These are phyloP conservation scores for Porites evermanni DNA, from an alignment of 92 coral and sea anemone species.

Conservation along the genomic window DNA sequence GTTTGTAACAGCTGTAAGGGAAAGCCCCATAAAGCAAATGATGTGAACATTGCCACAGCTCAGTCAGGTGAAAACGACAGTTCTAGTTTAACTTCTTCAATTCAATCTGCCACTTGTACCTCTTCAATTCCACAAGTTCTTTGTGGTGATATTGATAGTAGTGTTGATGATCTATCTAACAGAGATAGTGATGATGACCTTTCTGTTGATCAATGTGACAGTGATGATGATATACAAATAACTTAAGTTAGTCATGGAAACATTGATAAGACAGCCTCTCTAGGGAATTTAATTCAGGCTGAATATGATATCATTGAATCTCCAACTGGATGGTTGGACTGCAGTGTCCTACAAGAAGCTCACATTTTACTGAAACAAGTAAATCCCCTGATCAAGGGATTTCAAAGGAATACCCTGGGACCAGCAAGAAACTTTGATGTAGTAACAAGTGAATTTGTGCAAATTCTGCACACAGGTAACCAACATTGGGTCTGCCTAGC, in stretches of 20 bases:
- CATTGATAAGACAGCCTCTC: constrained; percentile 19
- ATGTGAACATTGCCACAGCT: constrained; percentile 12
- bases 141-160: not conserved
- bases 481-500: constrained; percentile 29
- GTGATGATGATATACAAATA: not conserved
- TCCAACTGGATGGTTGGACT: not conserved
- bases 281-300: not conserved
- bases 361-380: not conserved
- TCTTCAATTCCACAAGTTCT: too few relatives aligned
- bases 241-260: constrained; percentile 1
- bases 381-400: too few relatives aligned
- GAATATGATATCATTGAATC: not conserved
- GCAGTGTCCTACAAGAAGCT: not conserved
- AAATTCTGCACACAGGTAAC: not conserved
- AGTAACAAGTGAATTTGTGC: not conserved
- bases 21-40: constrained; percentile 20
- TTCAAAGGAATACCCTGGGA: too few relatives aligned
- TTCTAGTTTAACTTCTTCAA: not conserved
- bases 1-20: constrained; percentile 9
- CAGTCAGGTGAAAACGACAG: constrained; percentile 15
- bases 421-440: not conserved
- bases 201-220: too few relatives aligned
- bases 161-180: not conserved
- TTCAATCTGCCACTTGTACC: too few relatives aligned
- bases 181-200: too few relatives aligned